phyloP scores from a whole-genome alignment of 2,888 invertebrate genomes.

The Branchipolynoe longqiensis region DNA sequence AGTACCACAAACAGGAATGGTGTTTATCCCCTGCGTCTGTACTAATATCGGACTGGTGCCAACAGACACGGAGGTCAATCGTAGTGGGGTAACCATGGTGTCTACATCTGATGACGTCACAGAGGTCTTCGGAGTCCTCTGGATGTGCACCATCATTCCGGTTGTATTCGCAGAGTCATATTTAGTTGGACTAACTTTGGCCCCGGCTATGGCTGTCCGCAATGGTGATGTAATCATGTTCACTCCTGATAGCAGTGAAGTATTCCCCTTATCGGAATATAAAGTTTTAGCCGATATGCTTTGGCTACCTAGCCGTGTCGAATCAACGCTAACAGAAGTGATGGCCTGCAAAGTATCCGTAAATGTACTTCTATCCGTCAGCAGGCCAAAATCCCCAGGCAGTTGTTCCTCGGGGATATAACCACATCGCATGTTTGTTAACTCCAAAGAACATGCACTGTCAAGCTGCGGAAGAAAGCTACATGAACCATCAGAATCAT shows the following conservation, averaged over 20 bases:
- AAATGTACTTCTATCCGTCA: no score
- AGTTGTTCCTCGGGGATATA: no score
- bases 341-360: no score
- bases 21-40: not conserved
- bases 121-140: not conserved
- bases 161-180: not conserved
- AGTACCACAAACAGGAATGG: not conserved
- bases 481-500: not conserved
- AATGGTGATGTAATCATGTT: not conserved
- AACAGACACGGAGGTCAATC: not conserved
- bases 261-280: no score
- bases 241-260: no score
- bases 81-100: not conserved
- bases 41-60: not conserved
- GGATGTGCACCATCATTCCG: not conserved
- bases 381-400: no score
- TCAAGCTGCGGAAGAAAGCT: slow-evolving; percentile 21
- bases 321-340: no score
- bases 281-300: no score
- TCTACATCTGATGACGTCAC: not conserved
- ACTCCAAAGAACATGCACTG: slow-evolving; percentile 19
- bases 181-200: not conserved
- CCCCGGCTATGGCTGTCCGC: not conserved
- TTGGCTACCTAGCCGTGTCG: no score
- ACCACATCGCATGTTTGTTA: no score